Evolutionary conservation across 37 sponge, comb jelly and placozoan genomes (phyloP).

Genomic region (Beroe ovata): DNA sequence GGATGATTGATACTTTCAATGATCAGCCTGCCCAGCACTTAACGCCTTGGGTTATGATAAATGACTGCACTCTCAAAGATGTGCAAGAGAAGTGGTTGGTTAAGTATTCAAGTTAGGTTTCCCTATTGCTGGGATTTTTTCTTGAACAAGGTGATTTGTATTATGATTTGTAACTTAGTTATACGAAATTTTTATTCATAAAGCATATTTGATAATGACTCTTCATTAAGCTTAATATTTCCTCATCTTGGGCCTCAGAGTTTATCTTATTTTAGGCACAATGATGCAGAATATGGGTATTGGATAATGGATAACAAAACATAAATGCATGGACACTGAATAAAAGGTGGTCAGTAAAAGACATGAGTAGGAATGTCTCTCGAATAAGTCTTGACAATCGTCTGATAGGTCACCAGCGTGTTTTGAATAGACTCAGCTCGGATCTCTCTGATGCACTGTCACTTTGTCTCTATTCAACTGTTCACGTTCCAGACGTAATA

Average conservation of each 20-base stretch:
- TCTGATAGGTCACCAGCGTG: not conserved
- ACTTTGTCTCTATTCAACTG: conserved; percentile 12
- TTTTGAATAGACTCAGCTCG: not conserved
- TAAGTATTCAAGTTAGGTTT: not conserved
- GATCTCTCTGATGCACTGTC: not conserved
- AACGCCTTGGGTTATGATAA: not conserved
- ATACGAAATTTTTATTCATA: no score
- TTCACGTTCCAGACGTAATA: not conserved
- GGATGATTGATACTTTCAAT: conserved; percentile 9
- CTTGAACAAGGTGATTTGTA: no score
- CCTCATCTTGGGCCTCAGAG: no score
- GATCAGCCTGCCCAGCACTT: conserved; percentile 21
- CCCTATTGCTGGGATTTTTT: no score
- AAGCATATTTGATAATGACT: no score
- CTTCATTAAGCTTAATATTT: no score
- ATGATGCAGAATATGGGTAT: no score
- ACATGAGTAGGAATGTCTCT: not conserved
- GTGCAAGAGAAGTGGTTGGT: conserved; percentile 22
- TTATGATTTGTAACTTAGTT: no score
- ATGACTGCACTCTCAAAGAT: not conserved
- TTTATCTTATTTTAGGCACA: no score
- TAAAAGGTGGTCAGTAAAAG: not conserved
- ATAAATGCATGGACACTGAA: not conserved
- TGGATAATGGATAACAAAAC: not conserved
- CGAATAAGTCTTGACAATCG: conserved; percentile 44